A percentile compares a stretch with the other conserved stretches of the same genome.
phyloP scores from a whole-genome alignment of 2,888 invertebrate species.

The Nycteola revayana region DNA sequence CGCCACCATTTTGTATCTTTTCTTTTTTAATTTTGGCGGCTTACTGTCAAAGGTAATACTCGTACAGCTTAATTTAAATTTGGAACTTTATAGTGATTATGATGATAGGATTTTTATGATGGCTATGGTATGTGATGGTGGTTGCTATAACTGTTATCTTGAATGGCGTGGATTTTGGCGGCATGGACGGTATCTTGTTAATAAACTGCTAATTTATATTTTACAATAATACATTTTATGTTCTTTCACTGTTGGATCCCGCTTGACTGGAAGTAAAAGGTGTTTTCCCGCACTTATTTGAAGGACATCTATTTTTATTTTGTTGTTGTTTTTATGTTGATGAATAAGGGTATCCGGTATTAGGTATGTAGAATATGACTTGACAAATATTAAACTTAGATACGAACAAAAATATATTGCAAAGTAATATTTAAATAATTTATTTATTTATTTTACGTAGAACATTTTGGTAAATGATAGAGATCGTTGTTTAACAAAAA shows the following conservation, averaged over 20 bases:
- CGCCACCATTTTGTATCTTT: slow-evolving; percentile 23
- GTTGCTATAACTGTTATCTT: slow-evolving; percentile 21
- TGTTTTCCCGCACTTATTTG: slow-evolving; percentile 4
- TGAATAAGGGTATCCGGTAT: no score
- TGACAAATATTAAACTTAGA: no score
- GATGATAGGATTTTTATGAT: slow-evolving; percentile 37
- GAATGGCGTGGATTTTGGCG: slow-evolving; percentile 23
- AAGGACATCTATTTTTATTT: neutral
- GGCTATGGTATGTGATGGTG: slow-evolving; percentile 20
- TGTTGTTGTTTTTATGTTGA: neutral
- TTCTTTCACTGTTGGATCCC: slow-evolving; percentile 10
- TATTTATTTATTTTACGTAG: no score
- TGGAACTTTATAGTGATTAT: slow-evolving; percentile 42
- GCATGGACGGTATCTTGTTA: slow-evolving; percentile 14
- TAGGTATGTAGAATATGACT: no score
- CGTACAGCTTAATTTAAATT: slow-evolving; percentile 57
- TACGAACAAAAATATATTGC: no score
- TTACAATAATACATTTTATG: slow-evolving; percentile 9
- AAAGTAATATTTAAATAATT: no score
- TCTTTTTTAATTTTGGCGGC: slow-evolving; percentile 27
- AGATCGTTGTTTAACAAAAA: no score
- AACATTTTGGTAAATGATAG: no score
- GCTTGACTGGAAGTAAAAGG: slow-evolving; percentile 6
- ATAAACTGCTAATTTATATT: slow-evolving; percentile 19
- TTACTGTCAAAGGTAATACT: slow-evolving; percentile 28